Percentiles rank a stretch among this genome's conserved stretches.
Evolutionary conservation across 2,113 vertebrate species (phyloP).

Genomic region (Crotalus helleri): DNA sequence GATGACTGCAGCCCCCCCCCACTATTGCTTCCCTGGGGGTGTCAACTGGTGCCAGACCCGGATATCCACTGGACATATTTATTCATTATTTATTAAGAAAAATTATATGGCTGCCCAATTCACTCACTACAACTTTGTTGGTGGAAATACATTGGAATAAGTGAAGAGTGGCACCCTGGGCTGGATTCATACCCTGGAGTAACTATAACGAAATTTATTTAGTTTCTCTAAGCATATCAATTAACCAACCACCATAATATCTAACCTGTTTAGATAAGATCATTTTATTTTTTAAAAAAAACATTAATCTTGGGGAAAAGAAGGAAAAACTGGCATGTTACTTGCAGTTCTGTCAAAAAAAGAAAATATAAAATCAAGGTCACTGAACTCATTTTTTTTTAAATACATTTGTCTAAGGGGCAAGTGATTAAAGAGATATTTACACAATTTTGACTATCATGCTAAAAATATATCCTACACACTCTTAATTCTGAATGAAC

Average conservation of each 20-base stretch:
- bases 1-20: not conserved
- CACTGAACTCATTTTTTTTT: not conserved
- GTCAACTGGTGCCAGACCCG: not conserved
- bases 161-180: not conserved
- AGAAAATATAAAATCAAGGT: not conserved
- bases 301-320: not conserved
- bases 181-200: not conserved
- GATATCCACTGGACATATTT: not conserved
- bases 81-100: not conserved
- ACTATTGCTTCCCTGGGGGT: not conserved
- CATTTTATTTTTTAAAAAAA: not conserved
- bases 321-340: not conserved
- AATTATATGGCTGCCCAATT: not conserved
- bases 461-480: not conserved
- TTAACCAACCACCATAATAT: not conserved
- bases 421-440: not conserved
- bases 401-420: not conserved
- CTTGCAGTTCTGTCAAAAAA: not conserved
- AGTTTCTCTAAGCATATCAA: not conserved
- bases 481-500: not conserved
- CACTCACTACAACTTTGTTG: not conserved
- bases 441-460: not conserved
- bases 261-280: not conserved
- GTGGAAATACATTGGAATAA: not conserved
- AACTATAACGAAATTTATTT: not conserved